Evolutionary conservation across 2,888 invertebrate genomes (phyloP), one percentile per base, ranked within the genome.

Genomic region (Pristionchus arcanus): DNA sequence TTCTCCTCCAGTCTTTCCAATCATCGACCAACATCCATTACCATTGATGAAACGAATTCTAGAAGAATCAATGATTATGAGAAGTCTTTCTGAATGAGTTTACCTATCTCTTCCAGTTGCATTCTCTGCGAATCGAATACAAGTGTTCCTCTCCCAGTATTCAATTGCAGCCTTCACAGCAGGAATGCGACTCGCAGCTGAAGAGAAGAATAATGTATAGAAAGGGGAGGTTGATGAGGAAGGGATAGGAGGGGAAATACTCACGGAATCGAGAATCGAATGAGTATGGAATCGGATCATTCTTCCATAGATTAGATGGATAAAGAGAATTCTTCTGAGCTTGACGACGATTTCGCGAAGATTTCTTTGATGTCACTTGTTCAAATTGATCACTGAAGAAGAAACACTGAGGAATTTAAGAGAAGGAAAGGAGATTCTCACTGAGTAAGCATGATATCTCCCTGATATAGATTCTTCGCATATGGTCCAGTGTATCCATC

Each of bases 11-110:
- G 28, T 68, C 42, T 87, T 87, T 66, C 87, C 87, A 37, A 87
- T 71, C 68, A 66, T 87, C 21, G 87, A 87, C 42, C 49, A 87
- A 49, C 87, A 87, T 42, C 87, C 87, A 49, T 68, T 49, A 2
- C 87, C 87, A 87, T 66, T 68, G 7, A 87, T 87, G 87, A 87
- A 87, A 42, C 68, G 68, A n/a, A 87, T 87, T 68, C 87, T 87
- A 31, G 4, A 37, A 21, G 3, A 53, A 59, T 59, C 86, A 31
- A 49, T 49, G 42, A 49, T 49, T 49, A 49, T 1, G 42, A 49
- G 42, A 49, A 9, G 11, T 49, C 42, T 55, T 19, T 0, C 16
- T 31, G n/a, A 55, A 83, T 83, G n/a, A 37, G 19, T 15, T 13
- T 42, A 71, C 87, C 87, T 66, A 25, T 34, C 87, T 25, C 31